Evolutionary conservation across 2,113 vertebrate genomes (phyloP), one percentile per base, ranked within the genome.

Genomic region (Microcebus tavaratra): DNA sequence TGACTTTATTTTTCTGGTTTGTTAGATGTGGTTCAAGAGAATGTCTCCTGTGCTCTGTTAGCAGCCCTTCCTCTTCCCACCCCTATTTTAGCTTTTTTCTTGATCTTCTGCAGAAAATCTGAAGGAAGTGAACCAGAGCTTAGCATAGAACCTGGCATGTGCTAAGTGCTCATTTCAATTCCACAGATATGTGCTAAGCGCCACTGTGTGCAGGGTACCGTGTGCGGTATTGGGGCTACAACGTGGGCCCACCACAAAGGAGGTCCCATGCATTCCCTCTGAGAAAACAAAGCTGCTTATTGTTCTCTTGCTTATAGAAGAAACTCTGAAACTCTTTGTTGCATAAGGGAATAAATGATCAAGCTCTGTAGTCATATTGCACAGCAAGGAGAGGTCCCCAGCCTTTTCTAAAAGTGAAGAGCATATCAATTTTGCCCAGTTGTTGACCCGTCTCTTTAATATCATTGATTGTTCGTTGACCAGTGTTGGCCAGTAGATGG

Each of bases 1-100:
- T 81, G 80, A 70, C 83, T 88, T 78, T 65, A 55, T 83, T 93
- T 94, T 89, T 89, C 73, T 89, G 91, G 48, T 78, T 87, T 95
- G 61, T 94, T 76, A 97, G 89, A 89, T 95, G 79, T 95, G 86
- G 95, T 78, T 97, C 73, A 75, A 65, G 50, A n/a, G 45, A 55
- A 79, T 79, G 50, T 82, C 89, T 94, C 65, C 23, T 53, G n/a
- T 61, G 48, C 63, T 73, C 42, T 48, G 42, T 53, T 57, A 67
- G 50, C 82, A 93, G 61, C 27, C 4, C 34, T 81, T 82, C 25
- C 61, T 79, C 82, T 68, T 48, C 57, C 53, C 45, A 1, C 61
- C 72, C 70, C 6, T 39, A 17, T 42, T 27, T 73, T 23, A 85
- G 36, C 81, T 96, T 84, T 94, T 90, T 96, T 88, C 39, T 68